Base-by-base conservation (phyloP, 2,113 vertebrate species). In the Lamprotornis superbus region DNA sequence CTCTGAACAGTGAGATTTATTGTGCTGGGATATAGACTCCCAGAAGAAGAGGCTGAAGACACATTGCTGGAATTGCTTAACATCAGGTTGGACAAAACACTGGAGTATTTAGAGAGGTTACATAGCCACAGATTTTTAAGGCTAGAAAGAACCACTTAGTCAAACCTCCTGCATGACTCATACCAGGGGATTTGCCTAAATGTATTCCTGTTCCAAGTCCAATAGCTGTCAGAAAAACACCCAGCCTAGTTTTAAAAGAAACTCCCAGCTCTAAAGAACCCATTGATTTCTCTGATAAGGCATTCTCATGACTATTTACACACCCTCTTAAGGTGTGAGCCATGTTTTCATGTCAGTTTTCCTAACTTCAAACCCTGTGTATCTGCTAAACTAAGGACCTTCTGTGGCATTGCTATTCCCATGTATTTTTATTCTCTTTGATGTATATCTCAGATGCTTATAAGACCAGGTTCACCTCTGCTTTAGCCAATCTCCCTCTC, bases 1-100 rank as follows among this genome's bases (percentile, higher is more conserved):
- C 35, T 83, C 63, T 77, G 42, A 89, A 28, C 30, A 78, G 27
- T 28, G 68, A 90, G 60, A 95, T 96, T 93, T 93, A 94, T 94
- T 77, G 78, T 1, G 0, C 50, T 86, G 86, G 88, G 88, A 90
- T 74, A 50, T 22, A 50, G 47, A 27, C 27, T 93, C 86, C 90
- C 64, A 83, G 56, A 92, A 63, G 88, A 94, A 83, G 18, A 7
- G 16, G 10, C 20, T 92, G 88, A 92, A 93, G 88, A 83, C 59
- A 42, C 35, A 35, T 57, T 86, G 30, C 63, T 93, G 76, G 68
- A 92, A 78, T 90, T 90, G 59, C 59, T 95, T 92, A 86, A 83
- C 86, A 93, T 21, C 17, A 77, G 42, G 27, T 63, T 88, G 71
- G 56, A 94, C 86, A 75, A 94, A 95, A 74, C 92, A 67, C 79